phyloP scores from a whole-genome alignment of 1,140 invertebrate species.

The Linepithema humile region DNA sequence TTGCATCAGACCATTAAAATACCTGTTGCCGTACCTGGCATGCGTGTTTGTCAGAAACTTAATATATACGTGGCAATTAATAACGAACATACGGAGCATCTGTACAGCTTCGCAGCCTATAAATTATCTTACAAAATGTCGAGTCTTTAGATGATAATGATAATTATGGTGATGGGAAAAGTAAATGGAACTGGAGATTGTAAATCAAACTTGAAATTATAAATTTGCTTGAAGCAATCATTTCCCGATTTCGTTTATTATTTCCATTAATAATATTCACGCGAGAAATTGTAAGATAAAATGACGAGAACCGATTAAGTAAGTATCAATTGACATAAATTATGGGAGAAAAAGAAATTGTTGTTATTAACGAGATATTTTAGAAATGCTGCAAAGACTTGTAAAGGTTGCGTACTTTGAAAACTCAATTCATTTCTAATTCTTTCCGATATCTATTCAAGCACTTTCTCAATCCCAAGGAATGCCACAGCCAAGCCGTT shows the following conservation, averaged over 20 bases:
- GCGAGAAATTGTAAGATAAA: neutral
- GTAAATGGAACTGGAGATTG: neutral
- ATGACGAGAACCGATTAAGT: neutral
- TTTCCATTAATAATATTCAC: neutral
- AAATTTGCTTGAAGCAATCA: neutral
- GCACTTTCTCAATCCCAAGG: neutral
- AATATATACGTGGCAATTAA: conserved; percentile 2
- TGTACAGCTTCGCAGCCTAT: neutral
- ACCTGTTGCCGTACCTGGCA: neutral
- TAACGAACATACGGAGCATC: neutral
- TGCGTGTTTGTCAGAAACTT: neutral
- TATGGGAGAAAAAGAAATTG: neutral
- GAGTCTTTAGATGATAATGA: neutral
- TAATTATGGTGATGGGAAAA: neutral
- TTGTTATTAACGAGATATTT: neutral
- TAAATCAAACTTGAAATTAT: neutral
- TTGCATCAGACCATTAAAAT: conserved; percentile 36
- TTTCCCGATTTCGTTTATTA: neutral
- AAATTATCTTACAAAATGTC: neutral
- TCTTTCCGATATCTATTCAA: neutral
- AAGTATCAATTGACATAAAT: neutral
- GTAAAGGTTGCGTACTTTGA: neutral
- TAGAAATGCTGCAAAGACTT: neutral
- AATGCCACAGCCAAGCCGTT: neutral
- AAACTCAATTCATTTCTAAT: neutral